Evolutionary conservation across 2,113 vertebrate species (phyloP).

Genomic region (Apteryx owenii): DNA sequence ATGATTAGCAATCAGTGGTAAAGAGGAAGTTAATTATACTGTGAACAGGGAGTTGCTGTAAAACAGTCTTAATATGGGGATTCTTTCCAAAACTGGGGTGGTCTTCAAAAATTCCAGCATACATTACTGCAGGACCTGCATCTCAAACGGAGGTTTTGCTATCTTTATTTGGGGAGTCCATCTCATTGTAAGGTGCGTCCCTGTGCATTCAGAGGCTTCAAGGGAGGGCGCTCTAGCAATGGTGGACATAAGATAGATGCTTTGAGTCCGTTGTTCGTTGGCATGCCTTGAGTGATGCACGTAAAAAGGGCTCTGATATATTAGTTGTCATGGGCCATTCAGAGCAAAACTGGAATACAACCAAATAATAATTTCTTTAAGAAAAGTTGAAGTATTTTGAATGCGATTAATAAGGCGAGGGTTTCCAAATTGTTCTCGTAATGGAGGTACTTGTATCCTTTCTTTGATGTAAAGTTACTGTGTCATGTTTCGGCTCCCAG

Average conservation of each 20-base stretch:
- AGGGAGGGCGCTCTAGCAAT: neutral
- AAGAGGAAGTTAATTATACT: neutral
- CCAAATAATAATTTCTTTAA: neutral
- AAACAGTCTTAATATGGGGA: neutral
- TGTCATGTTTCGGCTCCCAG: neutral
- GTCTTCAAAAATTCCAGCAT: neutral
- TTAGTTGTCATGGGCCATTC: neutral
- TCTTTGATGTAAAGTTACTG: neutral
- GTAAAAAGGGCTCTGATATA: neutral
- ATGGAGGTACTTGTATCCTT: neutral
- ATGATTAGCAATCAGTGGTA: neutral
- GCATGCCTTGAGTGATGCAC: neutral
- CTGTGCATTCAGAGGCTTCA: neutral
- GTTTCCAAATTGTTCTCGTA: neutral
- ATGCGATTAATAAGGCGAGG: neutral
- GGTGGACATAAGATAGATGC: neutral
- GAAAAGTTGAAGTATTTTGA: neutral
- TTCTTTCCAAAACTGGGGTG: neutral
- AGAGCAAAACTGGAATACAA: neutral
- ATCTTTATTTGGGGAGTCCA: neutral
- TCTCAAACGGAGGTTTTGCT: neutral
- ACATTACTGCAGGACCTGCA: neutral
- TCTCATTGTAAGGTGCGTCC: neutral
- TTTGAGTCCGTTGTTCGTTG: neutral
- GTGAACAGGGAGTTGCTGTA: neutral